A percentile compares a stretch with the other conserved stretches of the same genome.
phyloP scores from a whole-genome alignment of 2,888 invertebrate genomes.

The Toxonevra muliebris region DNA sequence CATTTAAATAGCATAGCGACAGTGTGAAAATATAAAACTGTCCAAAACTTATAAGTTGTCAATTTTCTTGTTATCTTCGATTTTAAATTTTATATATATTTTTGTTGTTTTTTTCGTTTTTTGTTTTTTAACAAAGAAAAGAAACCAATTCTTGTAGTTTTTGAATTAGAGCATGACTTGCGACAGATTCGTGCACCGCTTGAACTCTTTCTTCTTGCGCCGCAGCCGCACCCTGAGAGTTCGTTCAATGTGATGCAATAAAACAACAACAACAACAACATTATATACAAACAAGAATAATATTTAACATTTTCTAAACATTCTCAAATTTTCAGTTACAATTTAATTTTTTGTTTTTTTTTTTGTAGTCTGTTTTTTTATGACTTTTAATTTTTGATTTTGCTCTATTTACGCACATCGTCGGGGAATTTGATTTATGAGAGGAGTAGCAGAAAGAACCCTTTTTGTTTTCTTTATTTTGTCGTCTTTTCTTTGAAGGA shows the following conservation, averaged over 20 bases:
- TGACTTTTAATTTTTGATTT: slow-evolving; percentile 16
- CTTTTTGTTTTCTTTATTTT: slow-evolving; percentile 6
- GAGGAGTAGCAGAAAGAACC: slow-evolving; percentile 3
- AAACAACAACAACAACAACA: slow-evolving; percentile 6
- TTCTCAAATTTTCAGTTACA: background rate
- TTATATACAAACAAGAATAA: too few relatives aligned
- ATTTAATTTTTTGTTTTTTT: background rate
- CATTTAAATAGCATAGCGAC: too few relatives aligned
- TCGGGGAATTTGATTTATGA: slow-evolving; percentile 25
- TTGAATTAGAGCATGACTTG: slow-evolving; percentile 19
- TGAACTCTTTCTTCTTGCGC: slow-evolving; percentile 12
- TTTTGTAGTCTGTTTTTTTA: background rate
- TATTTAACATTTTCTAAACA: slow-evolving; percentile 1
- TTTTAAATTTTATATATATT: background rate
- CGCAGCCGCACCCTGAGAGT: background rate
- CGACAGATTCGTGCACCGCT: slow-evolving; percentile 13
- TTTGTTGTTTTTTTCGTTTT: background rate
- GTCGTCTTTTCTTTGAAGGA: background rate
- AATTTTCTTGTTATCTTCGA: too few relatives aligned
- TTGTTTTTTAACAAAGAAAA: background rate
- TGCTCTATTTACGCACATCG: slow-evolving; percentile 20
- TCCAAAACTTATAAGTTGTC: too few relatives aligned
- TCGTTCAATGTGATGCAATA: slow-evolving; percentile 23
- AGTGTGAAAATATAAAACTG: too few relatives aligned
- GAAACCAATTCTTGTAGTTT: background rate